phyloP scores from a whole-genome alignment of 2,113 vertebrate species.

The Brachypteracias leptosomus region DNA sequence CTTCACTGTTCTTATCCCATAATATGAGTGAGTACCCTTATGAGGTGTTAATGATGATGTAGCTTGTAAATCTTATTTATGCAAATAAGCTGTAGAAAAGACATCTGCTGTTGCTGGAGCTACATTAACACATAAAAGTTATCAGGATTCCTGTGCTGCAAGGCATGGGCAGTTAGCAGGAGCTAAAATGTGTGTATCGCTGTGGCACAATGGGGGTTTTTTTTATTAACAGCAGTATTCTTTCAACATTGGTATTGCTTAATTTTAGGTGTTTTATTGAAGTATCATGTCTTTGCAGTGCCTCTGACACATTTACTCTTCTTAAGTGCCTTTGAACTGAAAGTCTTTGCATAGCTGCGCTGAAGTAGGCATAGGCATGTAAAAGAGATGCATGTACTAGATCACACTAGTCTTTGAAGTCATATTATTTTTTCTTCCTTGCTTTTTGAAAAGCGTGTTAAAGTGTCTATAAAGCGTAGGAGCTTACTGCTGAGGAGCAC shows the following conservation, averaged over 20 bases:
- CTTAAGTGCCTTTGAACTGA: neutral
- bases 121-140: neutral
- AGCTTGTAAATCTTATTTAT: neutral
- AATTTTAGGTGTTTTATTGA: neutral
- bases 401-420: neutral
- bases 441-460: neutral
- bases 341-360: neutral
- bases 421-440: neutral
- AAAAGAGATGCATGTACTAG: neutral
- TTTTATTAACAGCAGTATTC: neutral
- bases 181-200: rapidly evolving
- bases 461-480: neutral
- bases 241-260: neutral
- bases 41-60: neutral
- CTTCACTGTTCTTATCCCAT: neutral
- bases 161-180: neutral
- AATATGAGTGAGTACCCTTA: neutral
- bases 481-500: neutral
- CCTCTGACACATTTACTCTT: neutral
- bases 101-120: neutral
- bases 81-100: neutral
- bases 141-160: neutral
- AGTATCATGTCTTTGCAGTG: neutral
- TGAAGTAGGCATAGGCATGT: neutral
- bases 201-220: neutral